A percentile compares a stretch with the other conserved stretches of the same genome.
These are phyloP conservation scores for Andinoacara biseriatus DNA, from an alignment of 2,113 vertebrate species.

Conservation along the genomic window DNA sequence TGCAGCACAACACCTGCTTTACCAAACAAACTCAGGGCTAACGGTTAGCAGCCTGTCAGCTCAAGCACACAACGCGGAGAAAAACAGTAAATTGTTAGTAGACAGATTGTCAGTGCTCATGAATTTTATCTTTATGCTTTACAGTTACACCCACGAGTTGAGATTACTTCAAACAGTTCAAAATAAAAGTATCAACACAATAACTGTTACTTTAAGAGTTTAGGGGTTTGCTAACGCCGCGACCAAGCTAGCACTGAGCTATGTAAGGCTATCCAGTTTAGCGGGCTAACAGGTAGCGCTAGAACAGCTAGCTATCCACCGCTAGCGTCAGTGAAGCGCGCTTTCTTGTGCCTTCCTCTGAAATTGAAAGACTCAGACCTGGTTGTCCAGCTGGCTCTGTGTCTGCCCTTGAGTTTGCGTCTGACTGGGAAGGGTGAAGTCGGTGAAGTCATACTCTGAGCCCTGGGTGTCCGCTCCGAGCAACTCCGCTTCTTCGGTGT, in stretches of 20 bases:
- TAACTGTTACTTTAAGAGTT: slow-evolving; percentile 14
- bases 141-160: no score
- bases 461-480: slow-evolving; percentile 96
- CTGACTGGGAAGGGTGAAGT: slow-evolving; percentile 95
- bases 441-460: slow-evolving; percentile 96
- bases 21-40: slow-evolving; percentile 35
- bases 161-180: background rate
- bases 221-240: slow-evolving; percentile 15
- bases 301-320: slow-evolving; percentile 28
- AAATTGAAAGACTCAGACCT: slow-evolving; percentile 69
- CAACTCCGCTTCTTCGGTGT: slow-evolving; percentile 95
- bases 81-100: background rate
- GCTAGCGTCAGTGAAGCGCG: slow-evolving; percentile 47
- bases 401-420: slow-evolving; percentile 90
- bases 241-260: slow-evolving; percentile 41
- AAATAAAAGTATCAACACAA: background rate
- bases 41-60: slow-evolving; percentile 23
- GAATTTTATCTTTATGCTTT: background rate
- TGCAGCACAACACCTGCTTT: slow-evolving; percentile 62
- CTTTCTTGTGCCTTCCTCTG: background rate
- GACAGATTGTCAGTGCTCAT: background rate
- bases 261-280: slow-evolving; percentile 39
- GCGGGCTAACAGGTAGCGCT: slow-evolving; percentile 47
- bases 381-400: slow-evolving; percentile 82
- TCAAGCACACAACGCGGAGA: background rate